Percentiles rank a stretch among this genome's conserved stretches.
Evolutionary conservation across 1,140 invertebrate genomes (phyloP).

Genomic region (Globodera rostochiensis): DNA sequence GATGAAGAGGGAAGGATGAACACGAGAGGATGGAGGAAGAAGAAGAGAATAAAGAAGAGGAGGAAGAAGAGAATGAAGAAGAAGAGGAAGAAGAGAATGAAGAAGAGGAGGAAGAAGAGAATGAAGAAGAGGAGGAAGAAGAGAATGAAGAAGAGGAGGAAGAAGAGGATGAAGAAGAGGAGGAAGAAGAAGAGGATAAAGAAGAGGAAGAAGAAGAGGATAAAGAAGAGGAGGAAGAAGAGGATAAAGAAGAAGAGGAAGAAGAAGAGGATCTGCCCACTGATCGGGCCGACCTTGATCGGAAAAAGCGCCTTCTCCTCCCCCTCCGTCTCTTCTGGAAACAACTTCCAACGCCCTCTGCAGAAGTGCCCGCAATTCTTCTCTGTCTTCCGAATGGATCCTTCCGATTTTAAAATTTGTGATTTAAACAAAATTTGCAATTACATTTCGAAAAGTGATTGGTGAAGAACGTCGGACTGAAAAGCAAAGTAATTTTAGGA

Average conservation of each 20-base stretch:
- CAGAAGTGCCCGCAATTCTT: slow-evolving; percentile 74
- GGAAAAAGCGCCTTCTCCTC: not conserved
- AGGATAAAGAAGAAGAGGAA: not conserved
- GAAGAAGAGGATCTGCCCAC: not conserved
- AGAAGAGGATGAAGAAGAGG: not conserved
- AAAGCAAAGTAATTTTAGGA: slow-evolving; percentile 8
- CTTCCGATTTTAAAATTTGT: not conserved
- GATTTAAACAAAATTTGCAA: slow-evolving; percentile 67
- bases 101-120: not conserved
- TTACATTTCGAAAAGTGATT: slow-evolving; percentile 92
- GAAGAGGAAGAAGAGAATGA: not conserved
- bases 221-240: not conserved
- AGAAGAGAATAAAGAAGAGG: not conserved
- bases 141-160: not conserved
- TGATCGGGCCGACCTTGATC: no score
- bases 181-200: not conserved
- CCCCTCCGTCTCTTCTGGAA: not conserved
- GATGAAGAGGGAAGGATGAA: not conserved
- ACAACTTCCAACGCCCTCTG: not conserved
- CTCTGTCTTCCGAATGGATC: slow-evolving; percentile 96
- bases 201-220: not conserved
- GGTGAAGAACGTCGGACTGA: slow-evolving; percentile 98
- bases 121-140: not conserved
- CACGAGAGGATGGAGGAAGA: not conserved
- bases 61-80: not conserved